Base-by-base conservation (phyloP, 2,797 vertebrate genomes). In the Pangasius larnaudii region DNA sequence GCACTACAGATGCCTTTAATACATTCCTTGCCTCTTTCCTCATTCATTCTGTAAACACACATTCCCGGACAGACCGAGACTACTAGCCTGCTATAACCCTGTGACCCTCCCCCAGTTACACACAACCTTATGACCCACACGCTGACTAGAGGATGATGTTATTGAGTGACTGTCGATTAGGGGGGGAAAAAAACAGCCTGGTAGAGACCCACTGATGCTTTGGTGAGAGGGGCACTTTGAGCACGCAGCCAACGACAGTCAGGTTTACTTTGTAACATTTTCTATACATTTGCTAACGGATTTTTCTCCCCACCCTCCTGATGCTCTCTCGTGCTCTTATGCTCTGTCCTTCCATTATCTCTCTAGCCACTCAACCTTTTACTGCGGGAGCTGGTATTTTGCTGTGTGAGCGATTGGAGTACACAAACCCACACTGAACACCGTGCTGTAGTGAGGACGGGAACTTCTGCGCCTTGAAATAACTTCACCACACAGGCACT, bases 191-290 rank as follows among this genome's bases (percentile, higher is more conserved):
- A 49, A 56, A 22, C n/a, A 5, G n/a, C 30, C 16, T 56, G 42
- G 56, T 42, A 61, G 39, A 49, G 10, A 86, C 72, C 39, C 59
- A 71, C 59, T 42, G n/a, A 84, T 27, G 27, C 61, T n/a, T 81
- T 27, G 53, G 75, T 81, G 42, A 75, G 36, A 42, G 33, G n/a
- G 61, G 36, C 49, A 56, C 49, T 58, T 30, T 24, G n/a, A 46
- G 86, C 83, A 59, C 24, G 19, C 24, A 79, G 18, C 58, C 58
- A 30, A 65, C 19, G 30, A 49, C 14, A 18, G 6, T 49, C 19
- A 65, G 27, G 61, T 30, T 83, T 67, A 16, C 79, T 39, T 61
- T 42, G 63, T 67, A 46, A 53, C 39, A 69, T 84, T 84, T 83
- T 36, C 78, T 19, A 74, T 49, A 30, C 18, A 74, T 67, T 77